Conservation (phyloP, 2,113 vertebrate species). For the Malurus elegans region DNA sequence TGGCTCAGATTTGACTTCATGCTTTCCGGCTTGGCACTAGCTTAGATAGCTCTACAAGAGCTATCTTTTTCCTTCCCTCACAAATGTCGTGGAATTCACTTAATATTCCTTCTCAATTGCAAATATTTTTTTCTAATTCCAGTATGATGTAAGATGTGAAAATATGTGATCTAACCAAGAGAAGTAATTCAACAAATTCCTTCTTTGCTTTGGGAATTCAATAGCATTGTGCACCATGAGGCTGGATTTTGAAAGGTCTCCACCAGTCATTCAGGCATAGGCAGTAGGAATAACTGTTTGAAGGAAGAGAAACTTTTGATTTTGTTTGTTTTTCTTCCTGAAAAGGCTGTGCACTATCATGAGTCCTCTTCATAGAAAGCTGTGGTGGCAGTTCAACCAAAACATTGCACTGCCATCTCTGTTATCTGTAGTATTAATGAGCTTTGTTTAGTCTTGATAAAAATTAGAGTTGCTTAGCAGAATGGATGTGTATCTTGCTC, state of each 20-base stretch:
- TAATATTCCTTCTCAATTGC: not conserved
- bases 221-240: not conserved
- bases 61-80: not conserved
- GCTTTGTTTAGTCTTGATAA: not conserved
- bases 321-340: not conserved
- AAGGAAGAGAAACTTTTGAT: not conserved
- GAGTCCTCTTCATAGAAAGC: not conserved
- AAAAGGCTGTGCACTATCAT: not conserved
- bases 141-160: not conserved
- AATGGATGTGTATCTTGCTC: rapidly evolving
- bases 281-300: not conserved
- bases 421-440: not conserved
- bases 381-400: not conserved
- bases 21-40: not conserved
- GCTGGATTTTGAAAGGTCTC: not conserved
- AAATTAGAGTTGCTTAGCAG: not conserved
- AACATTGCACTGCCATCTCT: not conserved
- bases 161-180: not conserved
- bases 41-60: not conserved
- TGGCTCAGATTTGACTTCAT: not conserved
- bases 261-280: not conserved
- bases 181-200: not conserved
- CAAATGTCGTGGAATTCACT: not conserved
- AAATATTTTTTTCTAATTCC: not conserved
- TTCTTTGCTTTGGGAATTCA: not conserved